Evolutionary conservation across 2,888 invertebrate genomes (phyloP), one percentile per base, ranked within the genome.

Genomic region (Clostera curtula): DNA sequence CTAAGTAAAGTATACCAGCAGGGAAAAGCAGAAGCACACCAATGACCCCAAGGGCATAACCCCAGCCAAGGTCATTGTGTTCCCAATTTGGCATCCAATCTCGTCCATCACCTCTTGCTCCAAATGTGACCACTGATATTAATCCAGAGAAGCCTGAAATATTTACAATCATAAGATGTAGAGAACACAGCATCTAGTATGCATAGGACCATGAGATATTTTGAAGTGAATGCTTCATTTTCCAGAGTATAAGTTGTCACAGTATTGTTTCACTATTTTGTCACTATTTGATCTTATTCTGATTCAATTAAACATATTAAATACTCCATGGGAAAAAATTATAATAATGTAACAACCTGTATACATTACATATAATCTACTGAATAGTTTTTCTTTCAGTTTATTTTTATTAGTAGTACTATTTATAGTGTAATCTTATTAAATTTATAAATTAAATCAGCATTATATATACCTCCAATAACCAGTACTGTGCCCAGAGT

Each of bases 1-100:
- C 88, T 37, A 95, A 79, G 61, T 93, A 96, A 4, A 96, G 74
- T 24, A 90, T 86, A 5, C 95, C 95, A 5, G 92, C 89, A 1
- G 93, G 90, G 34, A 93, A 86, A 2, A 94, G 77, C 20, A 89
- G 68, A 13, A 95, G 82, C 1, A 92, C 90, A 2, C 96, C 96
- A 20, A 95, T 75, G 1, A 90, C 92, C 9, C 89, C 96, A 16
- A 97, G 79, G 1, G 94, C 97, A 74, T 89, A 98, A 0, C 97
- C 94, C 96, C 97, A 98, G 6, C 96, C 92, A 28, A 97, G 87
- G 64, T 95, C 93, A 74, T 98, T 98, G 65, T 96, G 93, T 54
- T 97, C 94, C 93, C 97, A 95, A 55, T 95, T 90, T 0, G 97
- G 97, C 94, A 98, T 95, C 93, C 97, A 96, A 56, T 94, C 95